A percentile compares a stretch with the other conserved stretches of the same genome.
These are phyloP conservation scores for Poeciliopsis presidionis DNA, from an alignment of 2,797 vertebrate species.

Conservation along the genomic window DNA sequence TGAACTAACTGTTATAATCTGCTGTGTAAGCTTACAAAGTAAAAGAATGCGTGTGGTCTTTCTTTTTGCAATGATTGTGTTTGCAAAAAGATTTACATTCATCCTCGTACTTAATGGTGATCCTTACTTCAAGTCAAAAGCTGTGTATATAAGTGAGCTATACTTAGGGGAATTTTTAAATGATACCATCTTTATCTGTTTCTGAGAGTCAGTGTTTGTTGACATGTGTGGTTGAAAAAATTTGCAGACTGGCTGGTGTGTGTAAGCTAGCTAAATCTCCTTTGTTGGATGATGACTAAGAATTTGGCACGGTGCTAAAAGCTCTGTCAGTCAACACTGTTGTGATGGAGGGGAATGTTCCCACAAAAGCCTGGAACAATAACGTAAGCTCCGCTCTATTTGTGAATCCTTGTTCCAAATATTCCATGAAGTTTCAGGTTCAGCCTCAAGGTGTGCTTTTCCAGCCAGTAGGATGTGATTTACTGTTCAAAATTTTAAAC, in stretches of 20 bases:
- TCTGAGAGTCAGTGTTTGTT: constrained; percentile 67
- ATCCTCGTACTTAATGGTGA: neutral
- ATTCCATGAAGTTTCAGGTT: constrained; percentile 40
- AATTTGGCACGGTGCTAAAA: constrained; percentile 68
- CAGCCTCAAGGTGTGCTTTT: constrained; percentile 42
- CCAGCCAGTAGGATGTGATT: constrained; percentile 17
- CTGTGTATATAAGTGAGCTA: constrained; percentile 26
- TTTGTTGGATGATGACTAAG: constrained; percentile 73
- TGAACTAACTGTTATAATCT: neutral
- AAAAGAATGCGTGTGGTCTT: neutral
- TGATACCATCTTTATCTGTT: constrained; percentile 53
- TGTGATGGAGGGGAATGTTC: constrained; percentile 69
- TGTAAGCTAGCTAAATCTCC: constrained; percentile 75
- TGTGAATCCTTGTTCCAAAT: constrained; percentile 46
- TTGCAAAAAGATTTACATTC: neutral
- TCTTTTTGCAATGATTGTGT: neutral
- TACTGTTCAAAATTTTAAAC: constrained; percentile 7
- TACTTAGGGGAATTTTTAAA: constrained; percentile 49
- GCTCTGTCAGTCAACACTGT: constrained; percentile 68
- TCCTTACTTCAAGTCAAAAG: neutral
- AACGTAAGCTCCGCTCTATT: constrained; percentile 49
- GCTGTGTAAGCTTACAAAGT: neutral
- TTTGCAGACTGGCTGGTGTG: constrained; percentile 72
- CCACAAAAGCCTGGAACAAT: constrained; percentile 73
- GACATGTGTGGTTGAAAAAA: constrained; percentile 76